These are phyloP conservation scores for Gastrophryne carolinensis DNA, from an alignment of 2,797 vertebrate genomes.

Conservation along the genomic window DNA sequence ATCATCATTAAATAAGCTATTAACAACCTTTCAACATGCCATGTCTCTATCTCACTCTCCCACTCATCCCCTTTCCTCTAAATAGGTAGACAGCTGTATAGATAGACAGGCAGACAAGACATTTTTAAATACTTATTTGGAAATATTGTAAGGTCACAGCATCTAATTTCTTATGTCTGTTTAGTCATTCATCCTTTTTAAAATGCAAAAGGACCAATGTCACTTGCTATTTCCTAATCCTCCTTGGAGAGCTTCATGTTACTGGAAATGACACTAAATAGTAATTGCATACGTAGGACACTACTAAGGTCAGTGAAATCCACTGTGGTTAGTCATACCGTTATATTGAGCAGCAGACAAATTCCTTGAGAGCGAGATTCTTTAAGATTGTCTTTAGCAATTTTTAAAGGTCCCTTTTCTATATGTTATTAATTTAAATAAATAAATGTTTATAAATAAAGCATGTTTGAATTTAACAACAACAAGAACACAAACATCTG, in stretches of 20 bases:
- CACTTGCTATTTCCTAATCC: slow-evolving; percentile 49
- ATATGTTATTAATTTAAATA: too few species aligned
- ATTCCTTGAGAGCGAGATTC: slow-evolving; percentile 38
- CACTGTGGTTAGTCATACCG: slow-evolving; percentile 36
- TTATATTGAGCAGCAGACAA: slow-evolving; percentile 29
- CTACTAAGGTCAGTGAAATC: slow-evolving; percentile 52
- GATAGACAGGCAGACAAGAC: too few species aligned
- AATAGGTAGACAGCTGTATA: too few species aligned
- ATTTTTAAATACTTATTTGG: too few species aligned
- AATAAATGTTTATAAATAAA: too few species aligned
- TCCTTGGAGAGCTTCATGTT: slow-evolving; percentile 52
- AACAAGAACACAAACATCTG: too few species aligned
- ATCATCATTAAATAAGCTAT: too few species aligned
- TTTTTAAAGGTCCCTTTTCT: too few species aligned
- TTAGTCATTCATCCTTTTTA: slow-evolving; percentile 42
- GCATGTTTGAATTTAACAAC: too few species aligned
- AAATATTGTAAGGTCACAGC: slow-evolving; percentile 28
- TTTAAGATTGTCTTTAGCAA: neutral
- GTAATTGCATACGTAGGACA: slow-evolving; percentile 53
- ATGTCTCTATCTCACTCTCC: too few species aligned
- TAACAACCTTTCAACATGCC: too few species aligned
- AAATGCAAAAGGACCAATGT: slow-evolving; percentile 49
- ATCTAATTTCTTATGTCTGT: slow-evolving; percentile 28
- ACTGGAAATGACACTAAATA: slow-evolving; percentile 53
- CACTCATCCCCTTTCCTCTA: too few species aligned